phyloP scores from a whole-genome alignment of 2,113 vertebrate species.

The Albula glossodonta region DNA sequence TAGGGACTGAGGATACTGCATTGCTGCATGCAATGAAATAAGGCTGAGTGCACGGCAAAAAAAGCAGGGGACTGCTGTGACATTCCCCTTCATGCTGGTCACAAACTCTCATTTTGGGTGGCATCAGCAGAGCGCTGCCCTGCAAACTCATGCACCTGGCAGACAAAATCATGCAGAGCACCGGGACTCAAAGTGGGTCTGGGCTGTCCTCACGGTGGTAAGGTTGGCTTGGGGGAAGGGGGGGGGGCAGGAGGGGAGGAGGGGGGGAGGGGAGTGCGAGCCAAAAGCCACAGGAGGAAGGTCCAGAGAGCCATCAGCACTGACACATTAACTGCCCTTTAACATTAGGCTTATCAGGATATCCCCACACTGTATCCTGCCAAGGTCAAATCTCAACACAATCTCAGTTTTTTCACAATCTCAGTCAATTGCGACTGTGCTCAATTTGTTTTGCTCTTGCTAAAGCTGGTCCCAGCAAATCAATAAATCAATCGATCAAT shows the following conservation, averaged over 20 bases:
- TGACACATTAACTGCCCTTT: background rate
- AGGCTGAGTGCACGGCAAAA: slow-evolving; percentile 5
- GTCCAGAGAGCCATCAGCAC: background rate
- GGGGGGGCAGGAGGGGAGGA: too few relatives aligned
- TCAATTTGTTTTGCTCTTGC: background rate
- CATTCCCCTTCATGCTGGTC: slow-evolving; percentile 42
- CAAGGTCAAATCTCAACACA: background rate
- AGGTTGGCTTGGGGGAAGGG: too few relatives aligned
- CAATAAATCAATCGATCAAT: background rate
- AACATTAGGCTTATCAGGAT: background rate
- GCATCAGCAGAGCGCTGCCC: background rate
- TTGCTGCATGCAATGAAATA: slow-evolving; percentile 32
- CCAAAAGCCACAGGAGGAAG: background rate
- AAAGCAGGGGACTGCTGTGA: slow-evolving; percentile 9
- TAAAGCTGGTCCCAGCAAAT: background rate
- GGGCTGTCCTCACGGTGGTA: background rate
- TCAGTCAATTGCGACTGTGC: background rate
- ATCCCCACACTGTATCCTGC: too few relatives aligned
- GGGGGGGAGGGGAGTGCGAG: background rate
- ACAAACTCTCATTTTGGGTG: background rate
- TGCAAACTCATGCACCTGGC: slow-evolving; percentile 4
- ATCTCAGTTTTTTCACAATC: background rate
- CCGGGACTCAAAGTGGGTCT: background rate
- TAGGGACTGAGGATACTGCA: background rate
- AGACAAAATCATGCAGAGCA: slow-evolving; percentile 8